A percentile compares a stretch with the other conserved stretches of the same genome.
These are phyloP conservation scores for Hydractinia symbiolongicarpus DNA, from an alignment of 30 jellyfish, hydroid and myxozoan genomes.

Conservation along the genomic window DNA sequence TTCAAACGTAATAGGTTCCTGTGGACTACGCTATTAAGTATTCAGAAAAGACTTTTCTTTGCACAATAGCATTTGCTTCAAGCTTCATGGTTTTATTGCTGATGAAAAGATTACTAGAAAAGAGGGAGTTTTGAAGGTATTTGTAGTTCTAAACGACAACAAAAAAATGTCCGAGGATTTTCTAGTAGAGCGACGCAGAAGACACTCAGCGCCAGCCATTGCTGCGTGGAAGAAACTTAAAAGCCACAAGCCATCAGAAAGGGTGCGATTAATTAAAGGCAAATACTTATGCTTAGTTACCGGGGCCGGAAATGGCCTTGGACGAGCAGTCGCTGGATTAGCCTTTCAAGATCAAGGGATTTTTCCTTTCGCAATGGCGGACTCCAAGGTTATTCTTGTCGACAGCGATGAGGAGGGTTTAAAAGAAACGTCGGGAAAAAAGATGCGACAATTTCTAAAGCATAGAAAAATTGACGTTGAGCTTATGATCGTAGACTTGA, in stretches of 20 bases:
- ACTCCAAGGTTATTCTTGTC: constrained; percentile 25
- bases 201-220: constrained; percentile 15
- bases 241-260: not conserved
- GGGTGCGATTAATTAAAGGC: constrained; percentile 17
- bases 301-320: constrained; percentile 35
- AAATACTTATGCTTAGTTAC: constrained; percentile 28
- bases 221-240: constrained; percentile 6
- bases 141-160: too few species aligned
- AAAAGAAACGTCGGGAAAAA: constrained; percentile 34
- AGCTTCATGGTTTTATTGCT: too few species aligned
- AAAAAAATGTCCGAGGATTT: too few species aligned
- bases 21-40: too few species aligned
- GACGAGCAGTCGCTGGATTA: constrained; percentile 27
- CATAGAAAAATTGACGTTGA: constrained; percentile 34
- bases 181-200: not conserved
- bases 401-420: constrained; percentile 25
- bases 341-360: constrained; percentile 46
- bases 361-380: constrained; percentile 25
- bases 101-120: too few species aligned
- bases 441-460: constrained; percentile 33
- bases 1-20: too few species aligned
- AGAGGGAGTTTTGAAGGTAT: too few species aligned
- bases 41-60: too few species aligned
- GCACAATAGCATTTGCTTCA: too few species aligned
- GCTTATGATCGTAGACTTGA: constrained; percentile 7